Evolutionary conservation across 2,113 vertebrate species (phyloP).

Genomic region (Hydropotes inermis): DNA sequence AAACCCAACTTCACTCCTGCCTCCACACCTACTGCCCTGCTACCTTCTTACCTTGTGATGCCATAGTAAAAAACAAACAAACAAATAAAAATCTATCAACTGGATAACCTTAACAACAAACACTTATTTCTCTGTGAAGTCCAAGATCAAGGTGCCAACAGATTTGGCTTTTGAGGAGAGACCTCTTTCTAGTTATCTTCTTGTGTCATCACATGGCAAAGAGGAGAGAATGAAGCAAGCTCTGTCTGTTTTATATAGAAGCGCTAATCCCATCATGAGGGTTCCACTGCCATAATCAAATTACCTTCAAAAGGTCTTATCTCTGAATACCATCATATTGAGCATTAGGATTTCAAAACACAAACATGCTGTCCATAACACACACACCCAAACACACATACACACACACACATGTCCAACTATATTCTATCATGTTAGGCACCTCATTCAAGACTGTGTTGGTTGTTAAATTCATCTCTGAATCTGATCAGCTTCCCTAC

Average conservation of each 20-base stretch:
- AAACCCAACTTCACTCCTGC: background rate
- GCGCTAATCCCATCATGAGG: background rate
- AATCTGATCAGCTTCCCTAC: background rate
- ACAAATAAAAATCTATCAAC: background rate
- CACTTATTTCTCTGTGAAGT: background rate
- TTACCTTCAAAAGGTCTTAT: background rate
- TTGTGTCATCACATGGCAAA: background rate
- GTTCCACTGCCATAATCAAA: background rate
- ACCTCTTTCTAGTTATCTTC: background rate
- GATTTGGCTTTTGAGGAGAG: background rate
- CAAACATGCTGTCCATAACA: background rate
- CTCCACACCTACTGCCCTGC: background rate
- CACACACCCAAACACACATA: background rate
- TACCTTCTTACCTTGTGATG: background rate
- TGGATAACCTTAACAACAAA: background rate
- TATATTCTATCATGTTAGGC: background rate
- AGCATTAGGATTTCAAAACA: background rate
- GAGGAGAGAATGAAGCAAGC: background rate
- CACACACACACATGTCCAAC: background rate
- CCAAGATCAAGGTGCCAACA: background rate
- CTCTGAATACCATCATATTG: background rate
- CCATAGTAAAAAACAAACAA: background rate
- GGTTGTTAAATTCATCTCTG: background rate
- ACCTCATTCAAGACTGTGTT: background rate
- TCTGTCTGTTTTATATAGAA: background rate